Base-by-base conservation (phyloP, 2,888 invertebrate species). In the Pyrochroa serraticornis region DNA sequence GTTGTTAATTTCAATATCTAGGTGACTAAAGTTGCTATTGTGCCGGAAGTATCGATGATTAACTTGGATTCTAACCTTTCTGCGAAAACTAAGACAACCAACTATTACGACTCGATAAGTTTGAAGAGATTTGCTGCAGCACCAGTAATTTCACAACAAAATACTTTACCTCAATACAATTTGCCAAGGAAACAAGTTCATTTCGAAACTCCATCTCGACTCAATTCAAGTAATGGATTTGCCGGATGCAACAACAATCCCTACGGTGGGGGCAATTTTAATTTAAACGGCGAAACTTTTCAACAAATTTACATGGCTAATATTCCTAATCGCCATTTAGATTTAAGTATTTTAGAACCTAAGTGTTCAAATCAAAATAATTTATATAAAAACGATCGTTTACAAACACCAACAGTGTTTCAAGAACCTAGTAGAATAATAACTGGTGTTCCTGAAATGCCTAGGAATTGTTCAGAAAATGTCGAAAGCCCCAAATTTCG, bases 301-400 rank as follows among this genome's bases (percentile, higher is more conserved):
- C 73, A 77, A 55, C 71, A 78, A 66, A 73, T 79, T 45, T 79
- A 79, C 61, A 72, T 78, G 75, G 76, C 76, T 7, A 79, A 78
- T 61, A 70, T 79, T 32, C 79, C 79, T 14, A 78, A 74, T 63
- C 66, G 76, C 50, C 70, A 76, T 37, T 65, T 79, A 48, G 79
- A 79, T 68, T 71, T 79, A 50, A 79, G 79, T 65, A 57, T 78
- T 31, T 71, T 78, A 48, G 77, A 79, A 12, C 46, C 41, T 6
- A 43, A 43, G 54, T 37, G 69, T n/a, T 63, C 59, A 56, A 51
- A 47, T 22, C 22, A 22, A 22, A 22, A 22, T 22, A 5, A 5
- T 3, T 22, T 22, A 22, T 22, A 22, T 5, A 22, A 22, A 22
- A 5, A 22, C 22, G 5, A 39, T 13, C 2, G 2, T 39, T 12